Conservation (phyloP, 1,140 invertebrate species). For the Triops longicaudatus region DNA sequence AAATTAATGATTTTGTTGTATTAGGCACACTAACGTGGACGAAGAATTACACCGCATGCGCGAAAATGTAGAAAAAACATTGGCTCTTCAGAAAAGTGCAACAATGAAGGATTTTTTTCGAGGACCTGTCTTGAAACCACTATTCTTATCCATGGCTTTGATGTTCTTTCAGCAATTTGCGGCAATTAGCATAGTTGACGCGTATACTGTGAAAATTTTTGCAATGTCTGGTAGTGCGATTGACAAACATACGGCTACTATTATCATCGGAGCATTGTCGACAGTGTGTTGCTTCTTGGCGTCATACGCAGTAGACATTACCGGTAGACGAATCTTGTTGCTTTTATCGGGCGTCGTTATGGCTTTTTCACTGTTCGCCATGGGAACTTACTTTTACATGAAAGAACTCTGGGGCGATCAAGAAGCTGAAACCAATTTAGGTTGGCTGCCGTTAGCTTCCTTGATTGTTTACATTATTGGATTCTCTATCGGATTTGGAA, state of each 20-base stretch:
- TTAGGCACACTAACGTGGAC: constrained; percentile 1
- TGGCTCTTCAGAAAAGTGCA: background rate
- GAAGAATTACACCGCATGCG: background rate
- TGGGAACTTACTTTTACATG: constrained; percentile 42
- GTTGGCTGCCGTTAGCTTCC: constrained; percentile 36
- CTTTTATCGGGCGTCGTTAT: constrained; percentile 59
- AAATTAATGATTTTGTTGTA: background rate
- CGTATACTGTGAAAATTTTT: constrained; percentile 49
- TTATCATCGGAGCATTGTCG: constrained; percentile 67
- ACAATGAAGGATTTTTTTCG: background rate
- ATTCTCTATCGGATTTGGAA: constrained; percentile 42
- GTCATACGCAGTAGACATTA: constrained; percentile 61
- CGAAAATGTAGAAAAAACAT: background rate
- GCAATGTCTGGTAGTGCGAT: constrained; percentile 49
- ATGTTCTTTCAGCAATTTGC: constrained; percentile 56
- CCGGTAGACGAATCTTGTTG: constrained; percentile 62
- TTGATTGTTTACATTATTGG: constrained; percentile 39
- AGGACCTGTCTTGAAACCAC: constrained; percentile 1
- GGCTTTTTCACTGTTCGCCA: constrained; percentile 46
- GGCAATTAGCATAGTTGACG: constrained; percentile 43
- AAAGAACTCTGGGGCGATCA: constrained; percentile 36
- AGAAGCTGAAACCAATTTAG: constrained; percentile 26
- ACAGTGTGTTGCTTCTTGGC: constrained; percentile 56
- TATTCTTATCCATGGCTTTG: constrained; percentile 38
- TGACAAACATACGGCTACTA: constrained; percentile 53